Base-by-base conservation (phyloP, 2,888 invertebrate species). In the Andrena hattorfiana region DNA sequence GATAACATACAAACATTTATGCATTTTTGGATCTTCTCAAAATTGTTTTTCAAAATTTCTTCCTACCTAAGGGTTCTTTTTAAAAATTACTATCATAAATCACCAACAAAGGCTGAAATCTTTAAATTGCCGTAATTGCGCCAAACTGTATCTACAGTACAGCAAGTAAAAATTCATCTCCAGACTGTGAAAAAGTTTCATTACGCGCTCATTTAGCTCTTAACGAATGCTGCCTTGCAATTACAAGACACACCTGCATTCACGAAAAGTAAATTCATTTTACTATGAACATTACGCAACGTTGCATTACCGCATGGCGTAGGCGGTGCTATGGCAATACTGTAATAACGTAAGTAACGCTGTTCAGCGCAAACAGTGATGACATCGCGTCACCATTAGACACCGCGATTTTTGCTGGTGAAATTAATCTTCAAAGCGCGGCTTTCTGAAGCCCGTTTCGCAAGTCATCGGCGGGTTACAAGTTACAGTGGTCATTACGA, bases 391-490 rank as follows among this genome's bases (percentile, higher is more conserved):
- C 20, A 32, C 5, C 42, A 42, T 62, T n/a, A 16, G n/a, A 16
- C 2, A 28, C 1, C 28, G 16, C 20, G 56, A 74, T 67, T 67
- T 75, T 76, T 26, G 28, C 23, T 23, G 13, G 42, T 20, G 77
- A 77, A 77, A 77, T 77, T 76, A 67, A 67, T 76, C 67, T 76
- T 10, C 8, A 7, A 67, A 42, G 16, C 23, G n/a, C 30, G 23
- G 60, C 35, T 28, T 3, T 20, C 26, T 66, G 76, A 26, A 67
- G 67, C 56, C 23, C 23, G 76, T 76, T 75, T 60, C 51, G 66
- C 77, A 30, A 77, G 76, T 77, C 76, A 67, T 62, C 59, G 28
- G 10, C 59, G 35, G 66, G 66, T 60, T 77, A 77, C 49, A 10
- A 42, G 42, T 42, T 42, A 42, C 42, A 66, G 49, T 60, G 60